Percentiles rank a stretch among this genome's conserved stretches.
Evolutionary conservation across 2,888 invertebrate genomes (phyloP).

Genomic region (Hirudinaria manillensis): DNA sequence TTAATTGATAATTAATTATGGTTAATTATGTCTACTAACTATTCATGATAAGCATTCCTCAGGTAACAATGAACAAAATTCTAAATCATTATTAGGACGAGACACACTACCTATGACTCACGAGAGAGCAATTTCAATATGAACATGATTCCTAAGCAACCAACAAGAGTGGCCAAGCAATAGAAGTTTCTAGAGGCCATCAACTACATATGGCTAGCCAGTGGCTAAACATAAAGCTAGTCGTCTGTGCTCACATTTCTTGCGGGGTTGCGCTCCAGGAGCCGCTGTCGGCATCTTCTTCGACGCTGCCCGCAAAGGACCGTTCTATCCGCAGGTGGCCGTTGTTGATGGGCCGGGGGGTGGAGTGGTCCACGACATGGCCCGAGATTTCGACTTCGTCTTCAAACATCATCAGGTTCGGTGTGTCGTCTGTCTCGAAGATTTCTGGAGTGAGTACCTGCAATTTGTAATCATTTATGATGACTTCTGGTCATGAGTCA

Average conservation of each 20-base stretch:
- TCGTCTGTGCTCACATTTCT: conserved; percentile 4
- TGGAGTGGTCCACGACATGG: conserved; percentile 1
- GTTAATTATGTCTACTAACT: too few species aligned
- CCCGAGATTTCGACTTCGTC: neutral
- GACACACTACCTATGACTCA: too few species aligned
- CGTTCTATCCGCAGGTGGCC: neutral
- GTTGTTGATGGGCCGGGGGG: neutral
- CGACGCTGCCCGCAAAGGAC: conserved; percentile 32
- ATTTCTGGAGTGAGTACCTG: neutral
- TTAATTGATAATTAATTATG: too few species aligned
- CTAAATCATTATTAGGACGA: too few species aligned
- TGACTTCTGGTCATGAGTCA: too few species aligned
- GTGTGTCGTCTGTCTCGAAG: conserved; percentile 1
- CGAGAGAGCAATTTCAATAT: too few species aligned
- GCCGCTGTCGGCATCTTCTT: conserved; percentile 54
- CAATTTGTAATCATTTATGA: too few species aligned
- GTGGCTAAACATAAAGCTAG: too few species aligned
- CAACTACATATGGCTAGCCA: too few species aligned
- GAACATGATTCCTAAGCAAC: too few species aligned
- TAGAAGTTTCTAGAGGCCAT: neutral
- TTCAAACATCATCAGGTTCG: neutral
- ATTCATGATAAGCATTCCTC: too few species aligned
- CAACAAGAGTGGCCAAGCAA: neutral
- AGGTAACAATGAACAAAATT: too few species aligned
- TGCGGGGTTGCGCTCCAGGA: conserved; percentile 18